Evolutionary conservation across 2,113 vertebrate genomes (phyloP), one percentile per base, ranked within the genome.

Genomic region (Chlorodrepanis virens): DNA sequence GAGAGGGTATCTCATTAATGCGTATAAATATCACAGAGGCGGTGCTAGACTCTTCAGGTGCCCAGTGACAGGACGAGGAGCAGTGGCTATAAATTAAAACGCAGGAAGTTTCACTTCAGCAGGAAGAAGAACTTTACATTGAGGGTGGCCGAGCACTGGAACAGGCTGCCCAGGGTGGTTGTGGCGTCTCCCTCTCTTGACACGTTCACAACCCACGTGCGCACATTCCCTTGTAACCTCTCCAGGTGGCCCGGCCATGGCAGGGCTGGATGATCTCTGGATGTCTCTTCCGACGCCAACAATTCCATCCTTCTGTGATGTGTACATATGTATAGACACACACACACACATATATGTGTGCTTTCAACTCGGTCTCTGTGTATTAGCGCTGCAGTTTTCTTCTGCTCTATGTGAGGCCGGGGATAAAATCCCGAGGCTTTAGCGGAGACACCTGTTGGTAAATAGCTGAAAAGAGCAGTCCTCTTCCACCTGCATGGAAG

Each of bases 331-430:
- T 17, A 20, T 4, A 28, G 47, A 42, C 2, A n/a, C 10, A 23
- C 2, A 28, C 10, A 23, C 49, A 9, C 12, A 6, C 5, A 3
- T 6, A 11, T 1, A 14, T 1, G 2, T 31, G 1, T 47, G 10
- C 6, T 37, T 39, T 12, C 27, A 33, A 7, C 33, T 39, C 22
- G 1, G 12, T 31, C 4, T 45, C 2, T 12, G 25, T 35, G 0
- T 12, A 0, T 16, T 27, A 23, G 7, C 1, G 6, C 10, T 23
- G 0, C 25, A 0, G 5, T 6, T 68, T 39, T 27, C 0, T 42
- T 56, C 2, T 49, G 14, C 7, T 19, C 13, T 10, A 6, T 8
- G 33, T 17, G 20, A 37, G 47, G n/a, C 42, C 11, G 28, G 20
- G 21, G 12, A 2, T 61, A 6, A 33, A 40, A 52, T 28, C 16